Base-by-base conservation (phyloP, 2,113 vertebrate species). In the Chaetodon auriga region DNA sequence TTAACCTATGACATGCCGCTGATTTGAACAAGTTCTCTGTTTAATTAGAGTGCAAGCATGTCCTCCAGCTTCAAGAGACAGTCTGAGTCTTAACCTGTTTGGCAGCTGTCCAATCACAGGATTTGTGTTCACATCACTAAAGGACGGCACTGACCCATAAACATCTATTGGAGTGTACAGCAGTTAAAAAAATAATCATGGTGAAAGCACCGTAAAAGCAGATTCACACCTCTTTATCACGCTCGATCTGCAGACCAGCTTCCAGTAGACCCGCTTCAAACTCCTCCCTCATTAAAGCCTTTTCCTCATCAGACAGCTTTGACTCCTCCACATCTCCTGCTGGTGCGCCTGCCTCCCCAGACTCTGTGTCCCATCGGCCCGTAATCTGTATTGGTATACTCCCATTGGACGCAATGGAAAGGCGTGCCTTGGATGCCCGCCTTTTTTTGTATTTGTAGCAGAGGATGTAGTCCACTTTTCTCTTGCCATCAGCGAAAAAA, bases 391-490 rank as follows among this genome's bases (percentile, higher is more conserved):
- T 68, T 1, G 89, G 89, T 62, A 95, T 70, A 70, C 93, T 94
- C 54, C 97, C 97, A 0, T 99, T 99, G 2, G 92, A 97, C 55
- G 95, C 14, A 5, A 96, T 51, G 55, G 94, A 95, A n/a, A 92
- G 82, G 21, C 93, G 81, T 2, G 38, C 0, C 89, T 72, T 78
- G n/a, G 93, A 41, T 0, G 70, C 46, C 0, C 75, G 90, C n/a
- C 96, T 96, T 64, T 97, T 96, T 75, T 97, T 96, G 88, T 95
- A 97, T 92, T 99, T 97, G 89, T 99, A 99, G 36, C 94, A 96
- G 2, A 99, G 93, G 43, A 99, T 95, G 0, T 99, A 99, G 89
- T 99, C 98, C 0, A 99, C 97, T 93, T 97, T 99, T 81, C 96
- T 96, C 87, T 93, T 96, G 81, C 95, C 97, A 88, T 99, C 97